Percentiles rank a stretch among this genome's conserved stretches.
Conservation (phyloP, 2,888 invertebrate genomes). For the Sycophila texana region DNA sequence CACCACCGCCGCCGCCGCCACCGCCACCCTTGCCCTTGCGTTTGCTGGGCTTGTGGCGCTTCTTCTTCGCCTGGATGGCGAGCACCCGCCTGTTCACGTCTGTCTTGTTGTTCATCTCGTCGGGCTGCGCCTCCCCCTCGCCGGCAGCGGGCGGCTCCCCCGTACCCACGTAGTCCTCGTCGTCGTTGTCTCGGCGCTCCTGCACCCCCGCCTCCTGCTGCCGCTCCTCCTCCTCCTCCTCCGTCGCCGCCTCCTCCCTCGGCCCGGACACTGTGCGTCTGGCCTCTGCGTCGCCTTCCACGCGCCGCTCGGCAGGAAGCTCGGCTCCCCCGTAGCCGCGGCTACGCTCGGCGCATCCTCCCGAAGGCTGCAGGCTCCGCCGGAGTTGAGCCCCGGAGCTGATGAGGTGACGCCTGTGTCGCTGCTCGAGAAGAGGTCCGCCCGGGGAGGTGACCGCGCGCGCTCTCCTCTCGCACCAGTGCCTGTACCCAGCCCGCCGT, state of each 20-base stretch:
- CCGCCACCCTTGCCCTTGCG: slow-evolving; percentile 85
- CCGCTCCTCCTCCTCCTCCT: too few relatives aligned
- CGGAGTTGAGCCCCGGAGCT: too few relatives aligned
- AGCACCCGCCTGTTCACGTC: slow-evolving; percentile 94
- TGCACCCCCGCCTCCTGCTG: too few relatives aligned
- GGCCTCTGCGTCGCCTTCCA: too few relatives aligned
- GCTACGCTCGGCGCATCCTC: slow-evolving; percentile 1
- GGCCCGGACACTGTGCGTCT: too few relatives aligned
- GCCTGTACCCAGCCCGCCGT: not conserved
- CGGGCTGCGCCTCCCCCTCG: slow-evolving; percentile 1
- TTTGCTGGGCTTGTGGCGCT: slow-evolving; percentile 91
- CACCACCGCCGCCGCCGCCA: slow-evolving; percentile 58
- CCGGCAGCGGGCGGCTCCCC: slow-evolving; percentile 2
- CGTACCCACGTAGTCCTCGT: slow-evolving; percentile 5
- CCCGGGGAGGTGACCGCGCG: not conserved
- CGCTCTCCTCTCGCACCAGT: not conserved
- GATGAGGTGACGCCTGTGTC: too few relatives aligned
- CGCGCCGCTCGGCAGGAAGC: too few relatives aligned
- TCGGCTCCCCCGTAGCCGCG: not conserved
- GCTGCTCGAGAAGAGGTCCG: not conserved
- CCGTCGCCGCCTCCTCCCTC: too few relatives aligned
- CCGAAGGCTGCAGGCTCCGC: too few relatives aligned
- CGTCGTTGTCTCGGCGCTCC: slow-evolving; percentile 11
- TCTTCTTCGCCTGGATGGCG: slow-evolving; percentile 94
- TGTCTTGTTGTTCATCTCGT: slow-evolving; percentile 88